Conservation (phyloP, 2,888 invertebrate species). For the Seira sanloemensis region DNA sequence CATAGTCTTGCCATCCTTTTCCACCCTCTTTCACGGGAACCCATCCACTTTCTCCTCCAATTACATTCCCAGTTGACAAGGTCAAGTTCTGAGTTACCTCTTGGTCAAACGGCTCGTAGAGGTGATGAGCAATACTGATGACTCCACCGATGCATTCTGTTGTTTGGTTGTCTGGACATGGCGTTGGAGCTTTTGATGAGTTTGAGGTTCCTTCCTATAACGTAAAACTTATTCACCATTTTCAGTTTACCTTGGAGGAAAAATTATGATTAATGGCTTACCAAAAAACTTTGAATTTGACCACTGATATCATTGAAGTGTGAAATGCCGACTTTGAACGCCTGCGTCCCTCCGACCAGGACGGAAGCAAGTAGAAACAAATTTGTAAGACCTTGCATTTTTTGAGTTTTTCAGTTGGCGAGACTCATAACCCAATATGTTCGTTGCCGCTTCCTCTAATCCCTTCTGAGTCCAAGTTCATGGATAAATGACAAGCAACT, state of each 20-base stretch:
- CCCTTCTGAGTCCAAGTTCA: no score
- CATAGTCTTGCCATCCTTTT: background rate
- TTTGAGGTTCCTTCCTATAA: constrained; percentile 15
- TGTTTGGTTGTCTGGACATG: background rate
- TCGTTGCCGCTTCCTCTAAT: no score
- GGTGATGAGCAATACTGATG: constrained; percentile 1
- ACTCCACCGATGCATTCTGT: constrained; percentile 42
- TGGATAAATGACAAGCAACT: no score
- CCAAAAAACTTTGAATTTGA: constrained; percentile 34
- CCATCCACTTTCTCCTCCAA: constrained; percentile 71
- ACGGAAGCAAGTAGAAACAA: background rate
- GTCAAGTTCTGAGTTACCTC: background rate
- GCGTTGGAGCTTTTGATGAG: constrained; percentile 21
- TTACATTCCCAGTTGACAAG: constrained; percentile 60
- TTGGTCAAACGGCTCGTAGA: background rate
- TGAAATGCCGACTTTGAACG: constrained; percentile 29
- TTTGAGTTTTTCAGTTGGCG: no score
- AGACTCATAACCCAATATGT: no score
- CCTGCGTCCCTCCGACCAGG: background rate
- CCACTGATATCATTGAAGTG: constrained; percentile 58
- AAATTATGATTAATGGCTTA: background rate
- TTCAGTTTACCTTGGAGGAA: background rate
- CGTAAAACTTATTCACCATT: background rate
- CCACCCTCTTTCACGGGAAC: background rate
- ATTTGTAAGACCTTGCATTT: no score